Percentiles rank a stretch among this genome's conserved stretches.
phyloP scores from a whole-genome alignment of 2,888 invertebrate genomes.

The Spialia ferax region DNA sequence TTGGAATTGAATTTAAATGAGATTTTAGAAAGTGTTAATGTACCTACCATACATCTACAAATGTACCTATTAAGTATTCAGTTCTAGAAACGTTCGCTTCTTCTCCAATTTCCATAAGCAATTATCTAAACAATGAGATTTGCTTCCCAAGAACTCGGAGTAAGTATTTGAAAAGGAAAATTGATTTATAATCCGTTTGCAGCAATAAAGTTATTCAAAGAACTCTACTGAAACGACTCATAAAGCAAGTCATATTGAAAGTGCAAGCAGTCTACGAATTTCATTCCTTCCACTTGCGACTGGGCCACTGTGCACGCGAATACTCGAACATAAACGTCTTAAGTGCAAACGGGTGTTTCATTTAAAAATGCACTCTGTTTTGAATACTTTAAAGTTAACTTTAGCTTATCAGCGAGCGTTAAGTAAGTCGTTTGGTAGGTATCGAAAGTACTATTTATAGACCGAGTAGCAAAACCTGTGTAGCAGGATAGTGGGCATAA shows the following conservation, averaged over 20 bases:
- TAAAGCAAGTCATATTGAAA: constrained; percentile 73
- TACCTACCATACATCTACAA: too few species aligned
- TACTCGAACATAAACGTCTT: constrained; percentile 16
- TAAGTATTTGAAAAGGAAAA: constrained; percentile 19
- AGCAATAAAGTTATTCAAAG: constrained; percentile 56
- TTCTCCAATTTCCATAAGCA: background rate
- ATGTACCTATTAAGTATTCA: background rate
- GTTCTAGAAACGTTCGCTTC: background rate
- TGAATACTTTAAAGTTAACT: constrained; percentile 46
- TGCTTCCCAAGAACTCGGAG: constrained; percentile 1
- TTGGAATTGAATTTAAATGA: too few species aligned
- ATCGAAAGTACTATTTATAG: constrained; percentile 72
- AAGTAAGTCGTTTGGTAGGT: constrained; percentile 51
- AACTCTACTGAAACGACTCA: constrained; percentile 61
- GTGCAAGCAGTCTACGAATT: constrained; percentile 78
- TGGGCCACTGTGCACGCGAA: constrained; percentile 67
- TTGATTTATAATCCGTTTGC: constrained; percentile 42
- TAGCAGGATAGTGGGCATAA: constrained; percentile 71
- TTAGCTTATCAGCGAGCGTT: constrained; percentile 43
- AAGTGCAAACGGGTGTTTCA: constrained; percentile 25
- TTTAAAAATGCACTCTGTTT: constrained; percentile 52
- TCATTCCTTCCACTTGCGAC: constrained; percentile 73
- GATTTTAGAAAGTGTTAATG: too few species aligned
- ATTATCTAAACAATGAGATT: background rate
- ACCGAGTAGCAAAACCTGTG: constrained; percentile 78